Percentiles rank a stretch among this genome's conserved stretches.
These are phyloP conservation scores for Cephus rjabovi DNA, from an alignment of 2,888 invertebrate genomes.

Conservation along the genomic window DNA sequence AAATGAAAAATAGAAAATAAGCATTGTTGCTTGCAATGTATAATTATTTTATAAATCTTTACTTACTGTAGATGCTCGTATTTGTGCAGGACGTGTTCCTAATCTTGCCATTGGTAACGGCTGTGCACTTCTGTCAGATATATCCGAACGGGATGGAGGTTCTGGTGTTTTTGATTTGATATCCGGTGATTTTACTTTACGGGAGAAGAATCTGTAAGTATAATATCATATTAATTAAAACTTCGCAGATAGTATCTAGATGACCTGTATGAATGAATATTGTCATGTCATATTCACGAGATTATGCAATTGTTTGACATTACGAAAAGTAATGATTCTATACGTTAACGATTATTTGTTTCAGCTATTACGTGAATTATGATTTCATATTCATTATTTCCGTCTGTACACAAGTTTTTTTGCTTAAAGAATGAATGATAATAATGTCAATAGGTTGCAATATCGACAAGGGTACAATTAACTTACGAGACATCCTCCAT, in stretches of 20 bases:
- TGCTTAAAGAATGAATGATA: background rate
- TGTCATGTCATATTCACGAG: background rate
- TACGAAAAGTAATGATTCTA: background rate
- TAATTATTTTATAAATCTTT: conserved; percentile 12
- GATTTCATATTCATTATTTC: background rate
- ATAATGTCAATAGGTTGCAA: background rate
- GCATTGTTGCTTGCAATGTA: background rate
- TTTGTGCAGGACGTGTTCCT: conserved; percentile 54
- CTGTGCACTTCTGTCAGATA: conserved; percentile 52
- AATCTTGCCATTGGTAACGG: conserved; percentile 43
- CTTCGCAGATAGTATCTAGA: conserved; percentile 6
- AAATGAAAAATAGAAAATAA: background rate
- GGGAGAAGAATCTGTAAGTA: conserved; percentile 81
- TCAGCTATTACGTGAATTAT: background rate
- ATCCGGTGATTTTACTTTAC: conserved; percentile 74
- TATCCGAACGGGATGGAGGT: conserved; percentile 68
- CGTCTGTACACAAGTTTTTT: background rate
- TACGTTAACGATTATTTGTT: background rate
- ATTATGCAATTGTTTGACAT: background rate
- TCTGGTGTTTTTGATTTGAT: conserved; percentile 79
- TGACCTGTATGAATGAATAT: background rate
- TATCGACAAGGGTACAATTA: background rate
- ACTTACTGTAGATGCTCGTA: conserved; percentile 63
- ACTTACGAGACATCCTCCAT: conserved; percentile 60
- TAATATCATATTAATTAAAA: conserved; percentile 5